These are phyloP conservation scores for Solenopsis invicta DNA, from an alignment of 1,140 invertebrate genomes.

Conservation along the genomic window DNA sequence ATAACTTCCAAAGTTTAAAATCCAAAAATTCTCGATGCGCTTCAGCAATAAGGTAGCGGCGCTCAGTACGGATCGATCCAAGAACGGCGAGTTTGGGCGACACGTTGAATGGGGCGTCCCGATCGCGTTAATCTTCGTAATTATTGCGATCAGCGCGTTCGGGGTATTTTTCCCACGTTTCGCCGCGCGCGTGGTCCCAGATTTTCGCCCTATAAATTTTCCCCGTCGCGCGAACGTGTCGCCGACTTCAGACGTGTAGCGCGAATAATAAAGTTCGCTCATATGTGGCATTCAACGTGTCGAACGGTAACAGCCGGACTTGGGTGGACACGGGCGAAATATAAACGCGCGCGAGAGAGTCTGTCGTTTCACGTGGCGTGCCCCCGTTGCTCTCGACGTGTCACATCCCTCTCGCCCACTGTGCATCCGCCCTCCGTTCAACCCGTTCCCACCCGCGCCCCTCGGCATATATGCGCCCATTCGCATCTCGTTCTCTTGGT, in stretches of 20 bases:
- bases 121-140: background rate
- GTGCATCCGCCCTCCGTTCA: conserved; percentile 45
- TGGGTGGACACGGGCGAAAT: conserved; percentile 6
- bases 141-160: background rate
- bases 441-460: too few relatives aligned
- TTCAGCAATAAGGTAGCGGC: background rate
- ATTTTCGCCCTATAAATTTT: conserved; percentile 14
- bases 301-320: conserved; percentile 24
- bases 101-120: conserved; percentile 34
- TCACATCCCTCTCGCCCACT: conserved; percentile 40
- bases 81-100: background rate
- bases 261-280: background rate
- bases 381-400: conserved; percentile 60
- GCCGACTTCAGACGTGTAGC: background rate
- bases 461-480: conserved; percentile 47
- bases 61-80: conserved; percentile 2
- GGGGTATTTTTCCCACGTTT: background rate
- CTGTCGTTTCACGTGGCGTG: conserved; percentile 59
- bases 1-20: conserved; percentile 9
- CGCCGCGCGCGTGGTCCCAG: background rate
- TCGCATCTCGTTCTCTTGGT: conserved; percentile 67
- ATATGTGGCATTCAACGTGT: conserved; percentile 23
- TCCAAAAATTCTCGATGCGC: conserved; percentile 18
- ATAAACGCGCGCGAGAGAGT: background rate
- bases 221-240: background rate